Evolutionary conservation across 2,113 vertebrate genomes (phyloP).

Genomic region (Eptatretus burgeri): DNA sequence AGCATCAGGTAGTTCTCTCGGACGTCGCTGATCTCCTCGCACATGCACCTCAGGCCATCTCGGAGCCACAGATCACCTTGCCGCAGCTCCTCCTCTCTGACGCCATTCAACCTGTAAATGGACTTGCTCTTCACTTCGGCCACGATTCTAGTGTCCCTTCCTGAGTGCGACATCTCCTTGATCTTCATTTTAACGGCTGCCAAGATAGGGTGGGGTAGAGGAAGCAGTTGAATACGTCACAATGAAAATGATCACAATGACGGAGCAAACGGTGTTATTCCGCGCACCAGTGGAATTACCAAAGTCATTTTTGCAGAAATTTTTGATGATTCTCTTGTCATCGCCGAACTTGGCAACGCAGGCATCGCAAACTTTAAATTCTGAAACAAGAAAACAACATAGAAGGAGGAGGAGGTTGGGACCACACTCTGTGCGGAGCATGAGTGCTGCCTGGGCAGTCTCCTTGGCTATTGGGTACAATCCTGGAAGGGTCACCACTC

Average conservation of each 20-base stretch:
- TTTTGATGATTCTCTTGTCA: conserved; percentile 88
- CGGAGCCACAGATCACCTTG: conserved; percentile 66
- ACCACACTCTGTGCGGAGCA: no score
- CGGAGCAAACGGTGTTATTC: no score
- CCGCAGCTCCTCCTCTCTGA: conserved; percentile 57
- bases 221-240: conserved; percentile 8
- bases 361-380: conserved; percentile 65
- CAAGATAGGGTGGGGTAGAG: conserved; percentile 12
- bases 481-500: no score
- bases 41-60: conserved; percentile 71
- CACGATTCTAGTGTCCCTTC: conserved; percentile 80
- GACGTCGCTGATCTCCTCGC: conserved; percentile 87
- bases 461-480: no score
- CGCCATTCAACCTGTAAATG: conserved; percentile 74
- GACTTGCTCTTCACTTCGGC: conserved; percentile 83
- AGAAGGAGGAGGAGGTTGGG: no score
- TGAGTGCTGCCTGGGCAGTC: no score
- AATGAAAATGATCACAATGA: no score
- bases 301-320: conserved; percentile 85
- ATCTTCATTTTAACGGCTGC: conserved; percentile 90
- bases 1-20: conserved; percentile 78
- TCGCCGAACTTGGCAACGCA: conserved; percentile 66
- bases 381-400: conserved; percentile 19
- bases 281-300: conserved; percentile 17
- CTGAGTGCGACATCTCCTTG: conserved; percentile 91